These are phyloP conservation scores for Muraenolepis orangiensis DNA, from an alignment of 2,797 vertebrate genomes.

Conservation along the genomic window DNA sequence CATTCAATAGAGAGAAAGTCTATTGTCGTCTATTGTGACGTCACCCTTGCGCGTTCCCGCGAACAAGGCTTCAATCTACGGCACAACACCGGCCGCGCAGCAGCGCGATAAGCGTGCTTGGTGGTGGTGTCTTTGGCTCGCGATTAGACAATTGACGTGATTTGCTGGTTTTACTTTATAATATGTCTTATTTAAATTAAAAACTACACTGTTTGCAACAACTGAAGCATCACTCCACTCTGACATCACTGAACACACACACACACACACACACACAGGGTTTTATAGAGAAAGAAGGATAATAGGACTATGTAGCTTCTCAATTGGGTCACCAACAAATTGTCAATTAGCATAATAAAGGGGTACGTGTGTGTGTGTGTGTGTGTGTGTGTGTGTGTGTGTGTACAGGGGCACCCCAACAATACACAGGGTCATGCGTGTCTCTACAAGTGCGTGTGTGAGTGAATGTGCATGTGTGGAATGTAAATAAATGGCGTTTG, in stretches of 20 bases:
- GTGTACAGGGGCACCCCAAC: conserved; percentile 10
- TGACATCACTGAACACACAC: conserved; percentile 4
- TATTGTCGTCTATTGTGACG: too few relatives aligned
- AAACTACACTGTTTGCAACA: too few relatives aligned
- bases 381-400: conserved; percentile 10
- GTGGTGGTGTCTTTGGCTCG: too few relatives aligned
- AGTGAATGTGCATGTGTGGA: conserved; percentile 14
- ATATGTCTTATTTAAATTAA: too few relatives aligned
- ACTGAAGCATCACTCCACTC: not conserved
- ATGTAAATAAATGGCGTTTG: conserved; percentile 41
- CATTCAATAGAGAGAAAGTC: too few relatives aligned
- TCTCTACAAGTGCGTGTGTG: conserved; percentile 1
- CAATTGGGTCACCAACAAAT: conserved; percentile 47
- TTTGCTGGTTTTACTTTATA: too few relatives aligned
- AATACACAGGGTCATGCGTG: not conserved
- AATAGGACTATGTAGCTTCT: conserved; percentile 35
- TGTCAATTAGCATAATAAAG: conserved; percentile 46
- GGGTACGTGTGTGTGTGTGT: conserved; percentile 6
- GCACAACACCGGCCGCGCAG: too few relatives aligned
- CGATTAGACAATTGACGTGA: too few relatives aligned
- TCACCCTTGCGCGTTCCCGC: too few relatives aligned
- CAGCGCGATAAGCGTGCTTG: too few relatives aligned
- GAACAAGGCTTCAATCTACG: too few relatives aligned
- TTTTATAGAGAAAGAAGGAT: conserved; percentile 6
- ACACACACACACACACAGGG: not conserved